phyloP scores from a whole-genome alignment of 2,113 vertebrate species.

The Phylloscopus trochilus region DNA sequence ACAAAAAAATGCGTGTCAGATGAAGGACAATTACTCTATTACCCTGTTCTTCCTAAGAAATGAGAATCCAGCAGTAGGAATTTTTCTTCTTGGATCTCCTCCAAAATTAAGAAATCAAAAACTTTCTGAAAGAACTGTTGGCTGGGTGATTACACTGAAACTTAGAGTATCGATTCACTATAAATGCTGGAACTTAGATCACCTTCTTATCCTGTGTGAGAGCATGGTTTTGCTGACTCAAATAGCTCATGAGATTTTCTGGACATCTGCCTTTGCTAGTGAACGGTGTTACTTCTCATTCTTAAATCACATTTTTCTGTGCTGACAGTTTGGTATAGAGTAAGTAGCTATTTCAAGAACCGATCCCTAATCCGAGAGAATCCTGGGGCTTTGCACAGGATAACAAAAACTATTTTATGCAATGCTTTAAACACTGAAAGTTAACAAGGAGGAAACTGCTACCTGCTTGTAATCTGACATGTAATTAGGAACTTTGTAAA shows the following conservation, averaged over 20 bases:
- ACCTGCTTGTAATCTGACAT: not conserved
- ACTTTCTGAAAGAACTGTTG: not conserved
- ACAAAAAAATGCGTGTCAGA: not conserved
- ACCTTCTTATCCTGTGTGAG: not conserved
- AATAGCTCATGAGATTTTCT: not conserved
- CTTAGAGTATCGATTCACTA: accelerated
- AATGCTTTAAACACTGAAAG: not conserved
- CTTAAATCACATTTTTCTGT: not conserved
- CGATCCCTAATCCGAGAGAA: not conserved
- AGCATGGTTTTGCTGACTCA: not conserved
- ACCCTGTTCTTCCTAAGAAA: not conserved
- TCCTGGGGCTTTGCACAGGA: not conserved
- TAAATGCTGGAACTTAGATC: not conserved
- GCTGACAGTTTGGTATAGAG: not conserved
- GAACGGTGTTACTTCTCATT: not conserved
- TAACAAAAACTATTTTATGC: not conserved
- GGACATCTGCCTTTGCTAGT: not conserved
- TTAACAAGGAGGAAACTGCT: not conserved
- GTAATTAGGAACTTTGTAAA: not conserved
- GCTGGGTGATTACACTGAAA: not conserved
- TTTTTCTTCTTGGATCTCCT: not conserved
- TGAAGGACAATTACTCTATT: not conserved
- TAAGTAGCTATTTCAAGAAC: not conserved
- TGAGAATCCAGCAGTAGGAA: not conserved
- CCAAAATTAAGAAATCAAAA: not conserved